These are phyloP conservation scores for Anguilla megastoma DNA, from an alignment of 2,797 vertebrate species.

Conservation along the genomic window DNA sequence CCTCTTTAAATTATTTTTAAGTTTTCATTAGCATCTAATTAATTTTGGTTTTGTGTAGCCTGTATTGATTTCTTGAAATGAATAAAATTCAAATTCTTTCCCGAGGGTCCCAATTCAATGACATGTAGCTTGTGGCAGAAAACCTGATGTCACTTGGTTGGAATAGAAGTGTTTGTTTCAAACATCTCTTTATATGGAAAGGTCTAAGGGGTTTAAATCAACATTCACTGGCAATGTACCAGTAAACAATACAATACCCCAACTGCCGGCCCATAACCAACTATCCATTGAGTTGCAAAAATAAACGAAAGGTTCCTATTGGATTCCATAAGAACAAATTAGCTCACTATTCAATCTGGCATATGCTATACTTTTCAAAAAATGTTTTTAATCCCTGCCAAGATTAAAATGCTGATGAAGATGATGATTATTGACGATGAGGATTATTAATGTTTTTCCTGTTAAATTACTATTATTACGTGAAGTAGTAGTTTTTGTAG, in stretches of 20 bases:
- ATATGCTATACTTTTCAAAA: conserved; percentile 15
- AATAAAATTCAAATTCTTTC: neutral
- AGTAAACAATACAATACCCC: conserved; percentile 48
- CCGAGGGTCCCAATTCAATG: conserved; percentile 37
- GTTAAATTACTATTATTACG: neutral
- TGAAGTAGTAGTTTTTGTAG: neutral
- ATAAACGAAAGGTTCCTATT: conserved; percentile 41
- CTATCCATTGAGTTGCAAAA: conserved; percentile 50
- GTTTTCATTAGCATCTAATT: neutral
- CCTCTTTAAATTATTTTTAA: neutral
- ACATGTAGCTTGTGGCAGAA: conserved; percentile 31
- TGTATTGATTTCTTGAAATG: neutral
- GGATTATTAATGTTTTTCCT: neutral
- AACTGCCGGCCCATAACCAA: conserved; percentile 48
- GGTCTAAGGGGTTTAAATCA: conserved; percentile 45
- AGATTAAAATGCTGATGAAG: neutral
- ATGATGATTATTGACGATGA: neutral
- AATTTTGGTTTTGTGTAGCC: neutral
- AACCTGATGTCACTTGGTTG: conserved; percentile 29
- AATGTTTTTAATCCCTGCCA: neutral
- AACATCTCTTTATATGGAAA: conserved; percentile 55
- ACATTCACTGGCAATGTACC: conserved; percentile 46
- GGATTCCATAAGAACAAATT: conserved; percentile 41
- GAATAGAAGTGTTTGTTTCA: conserved; percentile 30
- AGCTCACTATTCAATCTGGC: conserved; percentile 29